Evolutionary conservation across 2,797 vertebrate genomes (phyloP), one percentile per base, ranked within the genome.

Genomic region (Anguilla anguilla): DNA sequence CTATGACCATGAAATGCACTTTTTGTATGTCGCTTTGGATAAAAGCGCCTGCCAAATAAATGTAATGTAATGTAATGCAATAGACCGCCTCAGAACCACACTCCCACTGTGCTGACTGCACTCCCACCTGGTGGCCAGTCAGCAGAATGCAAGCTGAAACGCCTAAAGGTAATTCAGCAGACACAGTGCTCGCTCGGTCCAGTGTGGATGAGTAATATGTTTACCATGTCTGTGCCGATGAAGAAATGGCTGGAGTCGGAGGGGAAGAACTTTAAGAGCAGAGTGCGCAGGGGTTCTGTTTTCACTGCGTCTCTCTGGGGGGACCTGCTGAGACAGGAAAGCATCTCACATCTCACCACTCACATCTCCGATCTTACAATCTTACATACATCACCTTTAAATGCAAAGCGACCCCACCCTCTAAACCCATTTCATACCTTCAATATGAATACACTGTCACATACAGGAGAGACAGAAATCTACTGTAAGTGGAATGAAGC

Each of bases 181-280:
- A 77, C 15, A 77, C 11, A 3, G 72, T 25, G 77, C 39, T 22
- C 39, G 11, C 15, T 43, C 74, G 19, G 39, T 51, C 77, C 17
- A 43, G 43, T 0, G 1, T 22, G 77, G 77, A 51, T 81, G 35
- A 81, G 25, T 31, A 3, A 0, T 25, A 17, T 86, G 94, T 97
- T 97, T 89, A 99, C 98, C 95, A 97, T 91, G 83, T 97, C 97
- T 72, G 98, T 99, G 93, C 97, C 97, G 13, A 98, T 96, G 88
- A 99, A 93, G 88, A 98, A 99, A 92, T 97, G 96, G 91, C 94
- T 98, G 2, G 97, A 96, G 93, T 99, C 96, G 59, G 96, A 96
- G 77, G 97, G 96, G 28, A 97, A 95, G 94, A 99, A 98, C 90
- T 96, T 98, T 86, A 99, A 90, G 85, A 90, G 94, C 89, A 97